These are phyloP conservation scores for Macrotrachela quadricornifera DNA, from an alignment of 1,140 invertebrate species.

Conservation along the genomic window DNA sequence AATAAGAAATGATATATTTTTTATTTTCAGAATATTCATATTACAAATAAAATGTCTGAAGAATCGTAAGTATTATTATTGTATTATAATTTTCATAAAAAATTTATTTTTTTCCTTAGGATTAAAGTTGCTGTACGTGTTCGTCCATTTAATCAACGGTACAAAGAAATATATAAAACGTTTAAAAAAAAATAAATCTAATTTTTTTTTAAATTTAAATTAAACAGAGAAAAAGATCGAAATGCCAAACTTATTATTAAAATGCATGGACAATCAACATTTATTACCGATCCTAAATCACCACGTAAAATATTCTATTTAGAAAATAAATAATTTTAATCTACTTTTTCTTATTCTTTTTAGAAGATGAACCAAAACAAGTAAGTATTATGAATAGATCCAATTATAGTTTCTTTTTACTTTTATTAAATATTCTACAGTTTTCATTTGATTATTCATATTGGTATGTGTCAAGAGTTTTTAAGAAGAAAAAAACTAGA, in stretches of 20 bases:
- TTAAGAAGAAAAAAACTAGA: neutral
- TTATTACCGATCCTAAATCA: slow-evolving; percentile 26
- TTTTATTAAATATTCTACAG: slow-evolving; percentile 10
- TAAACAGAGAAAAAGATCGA: slow-evolving; percentile 33
- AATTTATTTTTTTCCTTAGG: neutral
- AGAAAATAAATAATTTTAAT: no score
- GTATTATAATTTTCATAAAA: neutral
- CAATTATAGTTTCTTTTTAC: neutral
- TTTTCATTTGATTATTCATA: slow-evolving; percentile 28
- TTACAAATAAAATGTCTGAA: neutral
- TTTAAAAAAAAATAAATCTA: neutral
- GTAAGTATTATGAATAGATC: slow-evolving; percentile 2
- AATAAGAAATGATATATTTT: no score
- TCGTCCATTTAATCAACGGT: slow-evolving; percentile 37
- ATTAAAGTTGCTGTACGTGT: slow-evolving; percentile 40
- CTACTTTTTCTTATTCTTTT: slow-evolving; percentile 1
- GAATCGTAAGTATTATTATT: slow-evolving; percentile 5
- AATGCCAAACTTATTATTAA: slow-evolving; percentile 36
- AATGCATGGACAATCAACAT: slow-evolving; percentile 36
- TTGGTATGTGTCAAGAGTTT: slow-evolving; percentile 16
- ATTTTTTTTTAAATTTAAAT: neutral
- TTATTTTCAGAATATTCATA: no score
- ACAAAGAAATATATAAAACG: slow-evolving; percentile 5
- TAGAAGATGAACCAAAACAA: slow-evolving; percentile 19
- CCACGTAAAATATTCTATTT: slow-evolving; percentile 15